These are phyloP conservation scores for Petrocephalus microphthalmus DNA, from an alignment of 2,113 vertebrate species.

Conservation along the genomic window DNA sequence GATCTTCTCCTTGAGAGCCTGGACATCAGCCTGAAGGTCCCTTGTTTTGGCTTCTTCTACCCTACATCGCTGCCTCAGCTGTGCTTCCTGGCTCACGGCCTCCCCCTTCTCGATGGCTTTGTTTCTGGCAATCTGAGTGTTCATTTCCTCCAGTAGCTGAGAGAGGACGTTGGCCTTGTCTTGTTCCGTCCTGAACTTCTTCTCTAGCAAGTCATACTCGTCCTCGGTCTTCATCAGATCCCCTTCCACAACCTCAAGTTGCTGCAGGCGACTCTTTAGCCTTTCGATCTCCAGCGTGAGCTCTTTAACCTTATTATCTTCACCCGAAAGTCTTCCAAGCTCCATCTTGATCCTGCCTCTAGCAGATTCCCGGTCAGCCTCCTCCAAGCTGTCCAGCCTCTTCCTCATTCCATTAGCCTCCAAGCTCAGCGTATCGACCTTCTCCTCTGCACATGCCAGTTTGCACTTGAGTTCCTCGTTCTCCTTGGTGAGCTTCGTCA, in stretches of 20 bases:
- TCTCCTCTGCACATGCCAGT: constrained; percentile 76
- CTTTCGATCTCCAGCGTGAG: constrained; percentile 79
- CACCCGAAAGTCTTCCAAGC: constrained; percentile 48
- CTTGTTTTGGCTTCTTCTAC: constrained; percentile 77
- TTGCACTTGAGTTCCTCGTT: constrained; percentile 70
- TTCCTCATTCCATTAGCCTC: constrained; percentile 70
- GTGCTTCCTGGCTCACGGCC: constrained; percentile 72
- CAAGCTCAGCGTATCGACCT: constrained; percentile 64
- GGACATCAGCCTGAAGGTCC: constrained; percentile 78
- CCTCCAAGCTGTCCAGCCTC: constrained; percentile 71
- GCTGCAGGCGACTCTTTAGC: constrained; percentile 80
- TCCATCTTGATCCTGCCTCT: constrained; percentile 58
- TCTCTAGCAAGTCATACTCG: constrained; percentile 86
- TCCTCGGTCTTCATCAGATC: constrained; percentile 95
- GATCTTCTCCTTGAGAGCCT: constrained; percentile 92
- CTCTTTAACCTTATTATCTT: constrained; percentile 80
- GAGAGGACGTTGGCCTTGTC: constrained; percentile 84
- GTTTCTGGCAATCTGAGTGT: constrained; percentile 76
- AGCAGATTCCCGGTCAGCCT: constrained; percentile 64
- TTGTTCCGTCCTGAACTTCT: constrained; percentile 84
- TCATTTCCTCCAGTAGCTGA: constrained; percentile 82
- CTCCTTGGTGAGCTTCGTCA: constrained; percentile 69
- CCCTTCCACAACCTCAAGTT: constrained; percentile 86
- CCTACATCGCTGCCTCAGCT: constrained; percentile 73
- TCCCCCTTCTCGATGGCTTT: constrained; percentile 89